Percentiles rank a stretch among this genome's conserved stretches.
Evolutionary conservation across 2,888 invertebrate species (phyloP).

Genomic region (Deroplatys truncata): DNA sequence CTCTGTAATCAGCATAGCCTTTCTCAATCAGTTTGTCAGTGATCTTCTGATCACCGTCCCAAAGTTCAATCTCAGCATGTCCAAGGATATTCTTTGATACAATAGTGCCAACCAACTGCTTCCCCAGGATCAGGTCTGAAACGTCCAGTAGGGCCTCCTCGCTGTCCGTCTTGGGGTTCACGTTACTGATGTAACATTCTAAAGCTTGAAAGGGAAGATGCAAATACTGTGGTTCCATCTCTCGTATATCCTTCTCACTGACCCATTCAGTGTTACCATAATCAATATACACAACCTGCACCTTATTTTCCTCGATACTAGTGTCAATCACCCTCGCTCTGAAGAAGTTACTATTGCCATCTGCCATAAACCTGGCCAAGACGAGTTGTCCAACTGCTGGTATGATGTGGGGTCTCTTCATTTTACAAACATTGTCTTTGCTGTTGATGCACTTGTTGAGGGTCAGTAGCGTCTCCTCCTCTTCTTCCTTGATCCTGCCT

Average conservation of each 20-base stretch:
- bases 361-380: neutral
- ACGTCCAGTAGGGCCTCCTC: neutral
- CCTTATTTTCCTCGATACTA: neutral
- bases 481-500: neutral
- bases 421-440: neutral
- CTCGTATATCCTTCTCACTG: neutral
- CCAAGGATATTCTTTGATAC: neutral
- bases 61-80: neutral
- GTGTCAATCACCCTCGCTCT: conserved; percentile 17
- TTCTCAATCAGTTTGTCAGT: neutral
- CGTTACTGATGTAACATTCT: neutral
- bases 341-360: neutral
- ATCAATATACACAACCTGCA: conserved; percentile 15
- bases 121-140: neutral
- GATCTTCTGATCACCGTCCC: neutral
- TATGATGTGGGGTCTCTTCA: neutral
- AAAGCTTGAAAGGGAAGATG: conserved; percentile 25
- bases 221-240: conserved; percentile 16
- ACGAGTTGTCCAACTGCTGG: conserved; percentile 21
- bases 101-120: neutral
- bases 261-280: conserved; percentile 17
- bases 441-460: conserved; percentile 9
- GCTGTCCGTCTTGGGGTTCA: neutral
- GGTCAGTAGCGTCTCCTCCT: neutral
- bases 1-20: neutral